Evolutionary conservation across 2,888 invertebrate species (phyloP).

Genomic region (Philhelius pedissequus): DNA sequence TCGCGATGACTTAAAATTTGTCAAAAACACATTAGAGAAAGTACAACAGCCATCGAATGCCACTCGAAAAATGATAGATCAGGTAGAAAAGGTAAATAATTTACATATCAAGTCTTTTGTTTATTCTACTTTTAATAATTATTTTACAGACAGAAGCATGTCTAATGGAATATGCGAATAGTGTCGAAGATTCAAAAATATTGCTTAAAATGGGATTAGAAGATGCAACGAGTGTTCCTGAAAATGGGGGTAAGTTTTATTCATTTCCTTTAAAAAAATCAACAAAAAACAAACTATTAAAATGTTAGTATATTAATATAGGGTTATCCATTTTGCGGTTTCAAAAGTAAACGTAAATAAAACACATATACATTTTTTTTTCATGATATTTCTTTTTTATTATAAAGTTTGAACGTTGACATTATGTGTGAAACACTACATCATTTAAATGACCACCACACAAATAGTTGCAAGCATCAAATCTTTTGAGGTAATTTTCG

Average conservation of each 20-base stretch:
- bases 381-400: no score
- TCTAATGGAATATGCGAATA: conserved; percentile 76
- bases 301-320: no score
- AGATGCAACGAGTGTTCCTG: conserved; percentile 66
- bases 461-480: no score
- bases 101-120: neutral
- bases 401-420: no score
- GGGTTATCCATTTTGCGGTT: no score
- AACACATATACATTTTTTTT: no score
- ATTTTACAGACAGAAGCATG: conserved; percentile 76
- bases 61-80: conserved; percentile 76
- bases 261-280: no score
- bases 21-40: conserved; percentile 77
- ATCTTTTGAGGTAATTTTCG: no score
- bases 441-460: no score
- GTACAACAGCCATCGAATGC: conserved; percentile 76
- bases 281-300: no score
- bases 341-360: no score
- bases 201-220: conserved; percentile 73
- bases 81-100: conserved; percentile 75
- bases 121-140: neutral
- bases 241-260: conserved; percentile 76
- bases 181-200: conserved; percentile 76
- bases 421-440: no score
- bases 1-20: conserved; percentile 77